Conservation (phyloP, 2,113 vertebrate species). For the Protobothrops mucrosquamatus region DNA sequence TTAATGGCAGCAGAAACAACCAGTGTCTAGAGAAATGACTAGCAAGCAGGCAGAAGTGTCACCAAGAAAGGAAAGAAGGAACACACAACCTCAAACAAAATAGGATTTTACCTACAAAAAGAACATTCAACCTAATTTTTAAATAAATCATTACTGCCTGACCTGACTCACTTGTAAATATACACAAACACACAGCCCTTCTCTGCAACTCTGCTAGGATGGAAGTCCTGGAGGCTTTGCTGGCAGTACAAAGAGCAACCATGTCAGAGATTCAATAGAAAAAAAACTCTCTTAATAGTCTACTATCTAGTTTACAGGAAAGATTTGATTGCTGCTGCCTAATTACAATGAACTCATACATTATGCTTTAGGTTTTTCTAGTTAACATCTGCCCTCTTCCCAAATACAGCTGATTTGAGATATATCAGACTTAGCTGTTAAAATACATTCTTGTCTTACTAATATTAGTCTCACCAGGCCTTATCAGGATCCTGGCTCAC, state of each 20-base stretch:
- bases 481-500: neutral
- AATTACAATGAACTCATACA: neutral
- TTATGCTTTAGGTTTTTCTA: neutral
- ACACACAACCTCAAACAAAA: neutral
- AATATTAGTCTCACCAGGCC: neutral
- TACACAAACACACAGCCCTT: neutral
- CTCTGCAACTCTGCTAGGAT: neutral
- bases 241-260: neutral
- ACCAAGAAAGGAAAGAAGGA: neutral
- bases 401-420: neutral
- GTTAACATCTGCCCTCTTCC: neutral
- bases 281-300: neutral
- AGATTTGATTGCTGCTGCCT: neutral
- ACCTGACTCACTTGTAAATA: neutral
- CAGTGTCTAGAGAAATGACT: neutral
- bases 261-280: neutral
- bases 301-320: neutral
- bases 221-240: neutral
- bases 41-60: neutral
- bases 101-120: neutral
- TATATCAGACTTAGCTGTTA: neutral
- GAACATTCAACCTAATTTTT: neutral
- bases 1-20: neutral
- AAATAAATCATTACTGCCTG: neutral
- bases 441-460: neutral